These are phyloP conservation scores for Tetragonula carbonaria DNA, from an alignment of 2,888 invertebrate genomes.

Conservation along the genomic window DNA sequence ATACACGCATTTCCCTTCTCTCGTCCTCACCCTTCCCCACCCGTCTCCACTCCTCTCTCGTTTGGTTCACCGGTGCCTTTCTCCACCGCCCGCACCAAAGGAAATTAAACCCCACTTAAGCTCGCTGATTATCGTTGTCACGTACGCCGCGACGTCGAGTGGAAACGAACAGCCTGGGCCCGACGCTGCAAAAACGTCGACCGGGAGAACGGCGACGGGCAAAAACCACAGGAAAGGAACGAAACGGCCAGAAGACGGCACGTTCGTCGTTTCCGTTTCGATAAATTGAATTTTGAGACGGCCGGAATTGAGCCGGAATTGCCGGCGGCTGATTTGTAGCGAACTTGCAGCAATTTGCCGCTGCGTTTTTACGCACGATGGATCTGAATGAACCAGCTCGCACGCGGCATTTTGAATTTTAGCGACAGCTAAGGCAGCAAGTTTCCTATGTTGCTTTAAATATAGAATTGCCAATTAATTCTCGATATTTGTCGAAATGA, in stretches of 20 bases:
- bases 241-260: not conserved
- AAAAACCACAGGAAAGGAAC: constrained; percentile 35
- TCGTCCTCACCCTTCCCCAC: constrained; percentile 61
- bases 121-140: constrained; percentile 82
- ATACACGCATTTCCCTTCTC: constrained; percentile 75
- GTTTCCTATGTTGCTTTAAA: too few relatives aligned
- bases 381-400: too few relatives aligned
- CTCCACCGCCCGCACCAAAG: constrained; percentile 78
- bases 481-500: too few relatives aligned
- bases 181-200: constrained; percentile 61
- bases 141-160: constrained; percentile 73
- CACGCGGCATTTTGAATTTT: too few relatives aligned
- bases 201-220: constrained; percentile 36
- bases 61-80: constrained; percentile 54
- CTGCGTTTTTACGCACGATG: too few relatives aligned
- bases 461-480: too few relatives aligned
- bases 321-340: too few relatives aligned
- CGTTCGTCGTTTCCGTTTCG: constrained; percentile 20
- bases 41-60: constrained; percentile 56
- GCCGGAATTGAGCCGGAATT: not conserved
- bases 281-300: constrained; percentile 57
- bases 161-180: constrained; percentile 56
- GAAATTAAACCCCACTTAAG: constrained; percentile 82
- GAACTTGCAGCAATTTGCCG: too few relatives aligned
- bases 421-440: too few relatives aligned